A percentile compares a stretch with the other conserved stretches of the same genome.
These are phyloP conservation scores for Rhamphomyia laevipes DNA, from an alignment of 2,888 invertebrate species.

Conservation along the genomic window DNA sequence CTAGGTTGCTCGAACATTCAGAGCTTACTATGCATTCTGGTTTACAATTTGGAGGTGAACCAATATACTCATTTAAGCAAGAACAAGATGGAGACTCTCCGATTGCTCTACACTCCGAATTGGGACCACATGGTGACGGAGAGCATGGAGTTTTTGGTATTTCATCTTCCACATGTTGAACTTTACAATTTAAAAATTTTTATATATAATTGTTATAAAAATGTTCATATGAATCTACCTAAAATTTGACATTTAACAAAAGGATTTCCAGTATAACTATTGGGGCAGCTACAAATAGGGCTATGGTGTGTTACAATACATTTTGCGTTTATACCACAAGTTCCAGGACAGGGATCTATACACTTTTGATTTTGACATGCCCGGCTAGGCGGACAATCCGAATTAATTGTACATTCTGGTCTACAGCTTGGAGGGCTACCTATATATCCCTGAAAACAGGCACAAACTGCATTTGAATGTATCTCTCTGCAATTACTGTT, in stretches of 20 bases:
- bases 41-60: constrained; percentile 62
- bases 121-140: constrained; percentile 72
- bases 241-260: constrained; percentile 53
- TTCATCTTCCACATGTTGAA: constrained; percentile 37
- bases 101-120: constrained; percentile 56
- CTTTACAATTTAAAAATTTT: constrained; percentile 21
- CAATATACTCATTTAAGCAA: constrained; percentile 53
- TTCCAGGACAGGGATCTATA: constrained; percentile 67
- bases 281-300: constrained; percentile 64
- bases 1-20: constrained; percentile 55
- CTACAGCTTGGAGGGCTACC: constrained; percentile 68
- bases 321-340: constrained; percentile 63
- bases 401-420: constrained; percentile 62
- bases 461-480: constrained; percentile 61
- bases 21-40: constrained; percentile 70
- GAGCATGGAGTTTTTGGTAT: constrained; percentile 53
- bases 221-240: constrained; percentile 32
- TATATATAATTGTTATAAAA: neutral
- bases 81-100: constrained; percentile 62
- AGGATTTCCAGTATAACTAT: constrained; percentile 59
- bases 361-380: constrained; percentile 72
- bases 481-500: constrained; percentile 64
- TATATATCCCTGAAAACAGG: constrained; percentile 55
- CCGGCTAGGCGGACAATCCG: constrained; percentile 61
- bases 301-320: constrained; percentile 72